These are phyloP conservation scores for Garra rufa DNA, from an alignment of 2,113 vertebrate species.

Conservation along the genomic window DNA sequence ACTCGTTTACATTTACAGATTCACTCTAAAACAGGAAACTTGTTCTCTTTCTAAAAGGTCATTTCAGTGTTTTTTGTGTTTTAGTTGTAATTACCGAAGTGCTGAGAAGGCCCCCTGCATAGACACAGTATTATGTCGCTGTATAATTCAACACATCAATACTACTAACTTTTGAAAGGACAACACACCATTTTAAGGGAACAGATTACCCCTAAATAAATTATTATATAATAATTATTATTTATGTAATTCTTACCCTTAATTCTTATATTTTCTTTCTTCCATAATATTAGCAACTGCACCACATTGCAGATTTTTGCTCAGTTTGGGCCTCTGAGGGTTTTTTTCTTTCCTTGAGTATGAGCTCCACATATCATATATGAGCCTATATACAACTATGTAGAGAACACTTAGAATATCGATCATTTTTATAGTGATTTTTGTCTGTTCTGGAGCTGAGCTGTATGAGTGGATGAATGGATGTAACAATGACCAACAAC, in stretches of 20 bases:
- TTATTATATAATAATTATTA: not conserved
- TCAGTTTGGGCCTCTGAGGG: too few relatives aligned
- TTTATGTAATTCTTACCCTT: not conserved
- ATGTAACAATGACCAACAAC: conserved; percentile 22
- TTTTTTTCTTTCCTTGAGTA: too few relatives aligned
- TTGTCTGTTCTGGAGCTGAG: not conserved
- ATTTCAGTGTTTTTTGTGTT: conserved; percentile 29
- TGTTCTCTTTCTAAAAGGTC: conserved; percentile 51
- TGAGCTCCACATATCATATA: too few relatives aligned
- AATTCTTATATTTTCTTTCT: not conserved
- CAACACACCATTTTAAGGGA: not conserved
- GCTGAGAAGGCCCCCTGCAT: not conserved
- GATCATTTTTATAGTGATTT: not conserved
- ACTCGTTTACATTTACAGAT: not conserved
- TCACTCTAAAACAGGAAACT: conserved; percentile 14
- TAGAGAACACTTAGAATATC: not conserved
- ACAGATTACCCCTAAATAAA: not conserved
- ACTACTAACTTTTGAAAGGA: not conserved
- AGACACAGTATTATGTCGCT: not conserved
- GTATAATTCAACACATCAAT: conserved; percentile 7
- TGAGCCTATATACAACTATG: too few relatives aligned
- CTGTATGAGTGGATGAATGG: too few relatives aligned
- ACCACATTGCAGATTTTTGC: too few relatives aligned
- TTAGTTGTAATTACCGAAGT: not conserved
- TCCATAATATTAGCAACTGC: too few relatives aligned